These are phyloP conservation scores for Bucorvus abyssinicus DNA, from an alignment of 2,797 vertebrate species.

Conservation along the genomic window DNA sequence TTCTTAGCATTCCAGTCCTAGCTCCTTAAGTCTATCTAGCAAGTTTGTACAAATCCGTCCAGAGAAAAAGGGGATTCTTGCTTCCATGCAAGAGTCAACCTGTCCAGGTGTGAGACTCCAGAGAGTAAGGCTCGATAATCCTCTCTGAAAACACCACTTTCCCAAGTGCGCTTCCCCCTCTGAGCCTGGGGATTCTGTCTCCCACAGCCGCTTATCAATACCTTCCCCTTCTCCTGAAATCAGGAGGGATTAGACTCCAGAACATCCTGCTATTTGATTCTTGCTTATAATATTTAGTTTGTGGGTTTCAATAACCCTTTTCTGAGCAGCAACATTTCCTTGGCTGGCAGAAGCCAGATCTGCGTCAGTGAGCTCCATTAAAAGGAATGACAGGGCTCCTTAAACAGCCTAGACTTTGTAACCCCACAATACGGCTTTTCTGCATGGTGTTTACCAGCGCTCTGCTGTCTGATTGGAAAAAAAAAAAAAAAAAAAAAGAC, in stretches of 20 bases:
- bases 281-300: constrained; percentile 64
- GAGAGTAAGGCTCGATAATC: constrained; percentile 37
- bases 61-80: constrained; percentile 83
- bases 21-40: constrained; percentile 88
- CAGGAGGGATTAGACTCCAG: constrained; percentile 32
- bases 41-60: constrained; percentile 89
- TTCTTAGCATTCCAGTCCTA: constrained; percentile 89
- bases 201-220: not conserved
- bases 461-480: constrained; percentile 49
- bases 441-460: constrained; percentile 58
- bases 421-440: constrained; percentile 66
- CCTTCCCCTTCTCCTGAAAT: not conserved
- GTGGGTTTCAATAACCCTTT: constrained; percentile 66
- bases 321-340: constrained; percentile 66
- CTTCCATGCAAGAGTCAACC: constrained; percentile 78
- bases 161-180: not conserved
- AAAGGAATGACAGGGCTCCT: constrained; percentile 66
- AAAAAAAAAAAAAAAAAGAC: not conserved
- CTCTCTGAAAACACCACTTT: constrained; percentile 1
- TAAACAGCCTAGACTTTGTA: constrained; percentile 66
- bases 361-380: constrained; percentile 65
- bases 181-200: not conserved
- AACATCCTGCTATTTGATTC: constrained; percentile 57
- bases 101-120: constrained; percentile 60
- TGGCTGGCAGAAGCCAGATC: constrained; percentile 65